phyloP scores from a whole-genome alignment of 1,140 invertebrate species.

The Oryzaephilus surinamensis region DNA sequence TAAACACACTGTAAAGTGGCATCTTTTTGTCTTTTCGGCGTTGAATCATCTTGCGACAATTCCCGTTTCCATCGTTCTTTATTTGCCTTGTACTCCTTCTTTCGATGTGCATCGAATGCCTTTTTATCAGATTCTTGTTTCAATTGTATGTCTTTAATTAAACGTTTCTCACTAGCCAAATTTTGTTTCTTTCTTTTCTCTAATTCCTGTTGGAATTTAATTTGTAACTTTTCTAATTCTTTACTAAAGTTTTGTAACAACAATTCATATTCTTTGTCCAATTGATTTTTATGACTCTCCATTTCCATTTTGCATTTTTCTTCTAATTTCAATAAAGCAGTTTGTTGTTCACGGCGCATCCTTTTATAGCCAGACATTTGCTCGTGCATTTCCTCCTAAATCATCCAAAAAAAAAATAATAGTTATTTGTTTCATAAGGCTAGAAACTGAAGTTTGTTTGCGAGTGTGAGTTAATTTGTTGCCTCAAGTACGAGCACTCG shows the following conservation, averaged over 20 bases:
- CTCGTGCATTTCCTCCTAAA: conserved; percentile 91
- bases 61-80: conserved; percentile 96
- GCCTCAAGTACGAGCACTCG: too few relatives aligned
- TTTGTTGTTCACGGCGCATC: conserved; percentile 94
- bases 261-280: conserved; percentile 95
- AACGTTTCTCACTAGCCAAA: conserved; percentile 78
- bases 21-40: conserved; percentile 85
- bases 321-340: conserved; percentile 83
- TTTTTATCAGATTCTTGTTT: conserved; percentile 83
- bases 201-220: conserved; percentile 81
- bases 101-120: conserved; percentile 81
- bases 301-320: conserved; percentile 93
- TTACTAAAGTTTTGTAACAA: conserved; percentile 82
- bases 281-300: conserved; percentile 86
- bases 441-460: too few relatives aligned
- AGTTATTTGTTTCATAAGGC: too few relatives aligned
- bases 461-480: neutral
- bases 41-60: conserved; percentile 80
- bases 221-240: conserved; percentile 83
- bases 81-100: conserved; percentile 95
- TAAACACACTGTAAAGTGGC: conserved; percentile 66
- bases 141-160: conserved; percentile 82
- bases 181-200: conserved; percentile 85
- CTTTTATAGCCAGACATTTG: conserved; percentile 99
- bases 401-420: too few relatives aligned